Evolutionary conservation across 2,113 vertebrate genomes (phyloP), one percentile per base, ranked within the genome.

Genomic region (Nesoenas mayeri): DNA sequence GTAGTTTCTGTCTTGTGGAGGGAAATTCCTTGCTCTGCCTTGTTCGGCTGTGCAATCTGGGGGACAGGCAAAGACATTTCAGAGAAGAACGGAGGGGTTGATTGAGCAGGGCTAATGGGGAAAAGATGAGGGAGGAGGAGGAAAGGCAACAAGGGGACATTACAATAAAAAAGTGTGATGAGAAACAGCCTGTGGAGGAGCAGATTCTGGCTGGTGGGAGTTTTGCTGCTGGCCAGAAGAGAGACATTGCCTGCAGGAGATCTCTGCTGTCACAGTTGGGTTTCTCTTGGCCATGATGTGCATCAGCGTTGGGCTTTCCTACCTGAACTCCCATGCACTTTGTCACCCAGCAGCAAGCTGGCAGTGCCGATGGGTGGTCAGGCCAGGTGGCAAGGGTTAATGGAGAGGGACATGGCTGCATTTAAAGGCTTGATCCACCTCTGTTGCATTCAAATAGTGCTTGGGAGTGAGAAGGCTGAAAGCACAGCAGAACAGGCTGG

Each of bases 311-410:
- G 15, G 72, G 47, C 16, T 60, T 26, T 72, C 12, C 19, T 54
- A 25, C 16, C 31, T 25, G 40, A 91, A 26, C 50, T 5, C 24
- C 3, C 10, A 18, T 25, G 50, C 18, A 15, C 2, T 78, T 47
- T 34, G 13, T 54, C 44, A 73, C 15, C 48, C 58, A 85, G 75
- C 86, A 77, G 53, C 67, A 38, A 69, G 66, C 62, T 65, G 44
- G 64, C 62, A 88, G 58, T 4, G 0, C 32, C 0, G 0, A 2
- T 24, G 50, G 47, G 48, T 4, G 1, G 24, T 32, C 36, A 34
- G 77, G 64, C 26, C 40, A 34, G 29, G 34, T 50, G 36, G 32
- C 58, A 57, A 44, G 18, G 32, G 32, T 40, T 80, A 40, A 18
- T 31, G 69, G 40, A 82, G 70, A 25, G 48, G 21, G 11, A 44